These are phyloP conservation scores for Sarcophaga rosellei DNA, from an alignment of 2,888 invertebrate species.

Conservation along the genomic window DNA sequence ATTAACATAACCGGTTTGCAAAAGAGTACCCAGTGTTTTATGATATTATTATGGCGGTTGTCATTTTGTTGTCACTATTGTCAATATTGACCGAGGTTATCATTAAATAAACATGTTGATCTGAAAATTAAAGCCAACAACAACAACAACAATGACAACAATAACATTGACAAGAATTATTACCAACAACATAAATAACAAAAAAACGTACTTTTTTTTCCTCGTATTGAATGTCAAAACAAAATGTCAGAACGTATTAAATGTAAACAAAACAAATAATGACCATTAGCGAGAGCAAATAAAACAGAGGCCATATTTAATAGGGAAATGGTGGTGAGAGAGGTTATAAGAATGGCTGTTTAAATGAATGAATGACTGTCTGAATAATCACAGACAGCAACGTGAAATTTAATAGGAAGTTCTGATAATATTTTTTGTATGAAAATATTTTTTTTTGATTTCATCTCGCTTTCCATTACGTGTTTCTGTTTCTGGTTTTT, in stretches of 20 bases:
- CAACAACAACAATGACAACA: background rate
- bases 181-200: background rate
- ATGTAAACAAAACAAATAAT: constrained; percentile 19
- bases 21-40: background rate
- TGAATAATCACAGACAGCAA: constrained; percentile 20
- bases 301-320: no score
- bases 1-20: background rate
- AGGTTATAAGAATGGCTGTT: background rate
- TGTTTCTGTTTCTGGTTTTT: background rate
- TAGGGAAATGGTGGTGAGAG: background rate
- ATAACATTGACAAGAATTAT: constrained; percentile 12
- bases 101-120: constrained; percentile 48
- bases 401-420: constrained; percentile 31
- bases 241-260: constrained; percentile 19
- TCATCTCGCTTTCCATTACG: background rate
- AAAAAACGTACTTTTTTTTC: no score
- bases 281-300: constrained; percentile 2
- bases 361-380: background rate
- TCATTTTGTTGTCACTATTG: constrained; percentile 19
- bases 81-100: constrained; percentile 21
- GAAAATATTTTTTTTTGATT: constrained; percentile 39
- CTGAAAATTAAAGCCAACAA: constrained; percentile 25
- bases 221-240: no score
- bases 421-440: constrained; percentile 18
- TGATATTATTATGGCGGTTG: background rate